phyloP scores from a whole-genome alignment of 2,113 vertebrate species.

The Crotalus helleri region DNA sequence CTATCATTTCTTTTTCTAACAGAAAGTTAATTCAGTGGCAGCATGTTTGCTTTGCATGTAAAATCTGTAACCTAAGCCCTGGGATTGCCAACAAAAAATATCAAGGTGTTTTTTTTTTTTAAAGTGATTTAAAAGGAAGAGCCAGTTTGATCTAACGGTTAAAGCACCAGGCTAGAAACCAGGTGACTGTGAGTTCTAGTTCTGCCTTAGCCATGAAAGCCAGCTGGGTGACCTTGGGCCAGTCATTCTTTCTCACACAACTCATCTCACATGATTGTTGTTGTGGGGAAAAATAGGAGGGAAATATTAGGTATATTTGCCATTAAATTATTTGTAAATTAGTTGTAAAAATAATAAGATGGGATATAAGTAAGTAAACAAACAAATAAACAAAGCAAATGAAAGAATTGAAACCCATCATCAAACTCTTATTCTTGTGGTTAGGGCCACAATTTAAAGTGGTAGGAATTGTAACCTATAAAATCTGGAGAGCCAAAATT shows the following conservation, averaged over 20 bases:
- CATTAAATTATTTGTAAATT: not conserved
- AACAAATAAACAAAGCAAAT: not conserved
- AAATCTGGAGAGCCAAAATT: not conserved
- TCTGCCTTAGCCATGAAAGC: not conserved
- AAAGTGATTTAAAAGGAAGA: not conserved
- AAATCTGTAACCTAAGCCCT: not conserved
- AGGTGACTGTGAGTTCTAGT: not conserved
- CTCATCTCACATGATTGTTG: not conserved
- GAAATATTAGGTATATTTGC: not conserved
- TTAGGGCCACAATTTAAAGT: not conserved
- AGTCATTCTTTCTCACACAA: not conserved
- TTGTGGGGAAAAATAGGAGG: not conserved
- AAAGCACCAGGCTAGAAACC: not conserved
- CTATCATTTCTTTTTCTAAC: not conserved
- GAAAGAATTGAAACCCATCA: not conserved
- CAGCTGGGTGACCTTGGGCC: not conserved
- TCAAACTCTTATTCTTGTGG: not conserved
- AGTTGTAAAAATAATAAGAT: not conserved
- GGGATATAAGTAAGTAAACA: not conserved
- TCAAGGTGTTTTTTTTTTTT: not conserved
- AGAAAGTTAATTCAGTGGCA: not conserved
- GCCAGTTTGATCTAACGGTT: not conserved
- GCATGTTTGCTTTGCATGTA: not conserved
- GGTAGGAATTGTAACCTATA: not conserved
- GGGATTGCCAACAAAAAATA: not conserved